Conservation (phyloP, 2,113 vertebrate genomes). For the Gasterosteus nipponicus region DNA sequence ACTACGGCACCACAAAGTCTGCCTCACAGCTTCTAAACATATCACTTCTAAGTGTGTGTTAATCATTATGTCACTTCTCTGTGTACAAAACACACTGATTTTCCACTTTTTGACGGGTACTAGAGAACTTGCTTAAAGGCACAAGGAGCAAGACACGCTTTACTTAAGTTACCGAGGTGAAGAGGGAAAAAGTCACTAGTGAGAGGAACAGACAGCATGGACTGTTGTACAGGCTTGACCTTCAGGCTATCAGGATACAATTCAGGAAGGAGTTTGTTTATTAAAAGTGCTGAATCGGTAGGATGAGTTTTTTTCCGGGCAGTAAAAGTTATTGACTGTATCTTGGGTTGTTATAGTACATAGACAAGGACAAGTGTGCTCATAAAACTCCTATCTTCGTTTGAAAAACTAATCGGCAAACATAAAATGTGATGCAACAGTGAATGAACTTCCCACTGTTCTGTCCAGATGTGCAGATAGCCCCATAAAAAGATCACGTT, state of each 20-base stretch:
- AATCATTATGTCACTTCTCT: constrained; percentile 65
- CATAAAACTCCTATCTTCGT: constrained; percentile 16
- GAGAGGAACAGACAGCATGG: constrained; percentile 30
- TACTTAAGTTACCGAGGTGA: constrained; percentile 57
- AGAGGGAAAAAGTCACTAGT: constrained; percentile 45
- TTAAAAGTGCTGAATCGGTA: constrained; percentile 56
- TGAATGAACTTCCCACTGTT: background rate
- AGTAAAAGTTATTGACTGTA: constrained; percentile 37
- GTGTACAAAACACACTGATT: constrained; percentile 63
- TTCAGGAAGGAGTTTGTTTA: constrained; percentile 40
- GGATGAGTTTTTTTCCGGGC: constrained; percentile 27
- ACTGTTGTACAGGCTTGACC: constrained; percentile 63
- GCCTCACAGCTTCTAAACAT: constrained; percentile 12
- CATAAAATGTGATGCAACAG: constrained; percentile 16
- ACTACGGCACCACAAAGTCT: constrained; percentile 47
- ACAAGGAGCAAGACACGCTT: constrained; percentile 51
- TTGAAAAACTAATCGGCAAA: constrained; percentile 2
- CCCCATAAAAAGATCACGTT: background rate
- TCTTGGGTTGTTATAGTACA: constrained; percentile 20
- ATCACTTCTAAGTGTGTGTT: constrained; percentile 10
- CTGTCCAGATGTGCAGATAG: background rate
- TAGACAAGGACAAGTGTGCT: background rate
- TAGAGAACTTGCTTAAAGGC: constrained; percentile 14
- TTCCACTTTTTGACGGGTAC: constrained; percentile 23
- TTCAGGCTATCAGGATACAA: constrained; percentile 63